A percentile compares a stretch with the other conserved stretches of the same genome.
Conservation (phyloP, 23 tunicate species). For the Phallusia fumigata region DNA sequence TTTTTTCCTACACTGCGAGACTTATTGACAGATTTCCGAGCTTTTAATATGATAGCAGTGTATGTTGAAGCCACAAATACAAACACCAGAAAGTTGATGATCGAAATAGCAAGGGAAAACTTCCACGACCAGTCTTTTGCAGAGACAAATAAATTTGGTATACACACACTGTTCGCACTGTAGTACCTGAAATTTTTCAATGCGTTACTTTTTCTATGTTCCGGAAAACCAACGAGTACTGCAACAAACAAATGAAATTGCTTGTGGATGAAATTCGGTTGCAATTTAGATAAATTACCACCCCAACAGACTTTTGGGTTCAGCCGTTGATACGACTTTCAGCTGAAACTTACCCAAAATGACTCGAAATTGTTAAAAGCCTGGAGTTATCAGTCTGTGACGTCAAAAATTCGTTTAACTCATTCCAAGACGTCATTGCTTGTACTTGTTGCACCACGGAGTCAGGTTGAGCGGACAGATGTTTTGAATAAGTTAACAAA, state of each 20-base stretch:
- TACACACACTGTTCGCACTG: conserved; percentile 71
- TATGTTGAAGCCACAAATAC: conserved; percentile 60
- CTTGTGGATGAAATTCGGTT: too few relatives aligned
- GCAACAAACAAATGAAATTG: too few relatives aligned
- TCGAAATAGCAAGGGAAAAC: conserved; percentile 38
- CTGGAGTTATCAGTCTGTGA: background rate
- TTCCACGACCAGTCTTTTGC: conserved; percentile 41
- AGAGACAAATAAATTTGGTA: conserved; percentile 68
- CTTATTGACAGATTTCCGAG: background rate
- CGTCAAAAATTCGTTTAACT: background rate
- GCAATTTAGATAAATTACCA: too few relatives aligned
- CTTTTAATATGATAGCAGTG: conserved; percentile 15
- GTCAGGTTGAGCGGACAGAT: background rate
- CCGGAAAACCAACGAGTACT: too few relatives aligned
- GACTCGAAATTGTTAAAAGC: background rate
- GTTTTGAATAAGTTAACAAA: background rate
- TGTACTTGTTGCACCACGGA: background rate
- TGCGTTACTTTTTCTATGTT: too few relatives aligned
- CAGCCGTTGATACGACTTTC: too few relatives aligned
- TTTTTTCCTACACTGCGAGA: background rate
- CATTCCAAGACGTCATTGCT: conserved; percentile 10
- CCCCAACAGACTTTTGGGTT: too few relatives aligned
- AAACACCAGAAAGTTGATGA: conserved; percentile 68
- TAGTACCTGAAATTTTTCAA: conserved; percentile 56
- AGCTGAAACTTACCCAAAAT: background rate